These are phyloP conservation scores for Pollenia labialis DNA, from an alignment of 2,888 invertebrate species.

Conservation along the genomic window DNA sequence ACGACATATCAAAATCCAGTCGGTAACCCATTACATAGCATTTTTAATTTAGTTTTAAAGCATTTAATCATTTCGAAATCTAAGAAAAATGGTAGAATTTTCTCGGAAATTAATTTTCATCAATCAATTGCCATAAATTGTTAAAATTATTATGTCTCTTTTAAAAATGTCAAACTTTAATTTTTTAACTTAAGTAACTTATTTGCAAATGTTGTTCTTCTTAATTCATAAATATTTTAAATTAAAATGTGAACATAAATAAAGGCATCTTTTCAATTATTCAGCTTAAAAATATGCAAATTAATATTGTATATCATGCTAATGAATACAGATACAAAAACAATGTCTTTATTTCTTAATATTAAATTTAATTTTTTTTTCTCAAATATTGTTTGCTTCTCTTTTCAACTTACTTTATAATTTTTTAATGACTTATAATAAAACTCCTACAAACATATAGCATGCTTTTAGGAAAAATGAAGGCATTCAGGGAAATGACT, in stretches of 20 bases:
- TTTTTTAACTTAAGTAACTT: no score
- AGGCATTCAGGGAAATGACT: slow-evolving; percentile 26
- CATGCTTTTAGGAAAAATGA: slow-evolving; percentile 44
- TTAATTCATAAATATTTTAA: no score
- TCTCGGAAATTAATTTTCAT: no score
- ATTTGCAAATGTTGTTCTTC: no score
- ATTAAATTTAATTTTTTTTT: not conserved
- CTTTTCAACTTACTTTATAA: slow-evolving; percentile 35
- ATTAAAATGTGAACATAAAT: not conserved
- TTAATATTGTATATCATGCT: slow-evolving; percentile 14
- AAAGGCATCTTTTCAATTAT: not conserved
- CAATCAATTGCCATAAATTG: no score
- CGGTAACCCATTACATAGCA: no score
- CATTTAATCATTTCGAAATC: no score
- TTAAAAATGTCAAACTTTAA: no score
- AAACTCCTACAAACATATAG: slow-evolving; percentile 3
- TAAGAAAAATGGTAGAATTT: no score
- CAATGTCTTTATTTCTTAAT: not conserved
- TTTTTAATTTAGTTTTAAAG: no score
- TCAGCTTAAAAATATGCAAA: not conserved
- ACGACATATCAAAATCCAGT: no score
- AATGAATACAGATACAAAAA: slow-evolving; percentile 1
- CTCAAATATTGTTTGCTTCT: not conserved
- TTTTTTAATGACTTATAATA: slow-evolving; percentile 41
- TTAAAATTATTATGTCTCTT: no score